phyloP scores from a whole-genome alignment of 92 coral and sea anemone species.

The Parazoanthus atlanticus region DNA sequence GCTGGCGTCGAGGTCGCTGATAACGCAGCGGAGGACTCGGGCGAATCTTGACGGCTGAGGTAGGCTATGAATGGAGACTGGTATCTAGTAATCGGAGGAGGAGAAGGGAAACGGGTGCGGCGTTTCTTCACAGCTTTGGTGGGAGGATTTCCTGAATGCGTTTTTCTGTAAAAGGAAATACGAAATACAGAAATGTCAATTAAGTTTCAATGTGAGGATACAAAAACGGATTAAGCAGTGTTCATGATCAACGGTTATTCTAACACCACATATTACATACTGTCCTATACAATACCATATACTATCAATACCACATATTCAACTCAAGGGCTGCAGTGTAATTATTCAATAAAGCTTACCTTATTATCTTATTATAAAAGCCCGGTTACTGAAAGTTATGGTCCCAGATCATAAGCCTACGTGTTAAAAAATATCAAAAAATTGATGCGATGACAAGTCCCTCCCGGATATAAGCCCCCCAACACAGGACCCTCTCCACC shows the following conservation, averaged over 20 bases:
- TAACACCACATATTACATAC: background rate
- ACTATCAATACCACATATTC: background rate
- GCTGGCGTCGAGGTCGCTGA: slow-evolving; percentile 35
- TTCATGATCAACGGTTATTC: background rate
- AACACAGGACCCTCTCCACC: no score
- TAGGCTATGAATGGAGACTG: slow-evolving; percentile 74
- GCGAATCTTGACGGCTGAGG: slow-evolving; percentile 58
- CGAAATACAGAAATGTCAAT: background rate
- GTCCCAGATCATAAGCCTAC: no score
- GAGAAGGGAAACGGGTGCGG: slow-evolving; percentile 65
- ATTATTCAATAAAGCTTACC: no score
- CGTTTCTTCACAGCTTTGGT: slow-evolving; percentile 59
- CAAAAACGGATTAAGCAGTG: background rate
- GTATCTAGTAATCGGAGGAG: slow-evolving; percentile 76
- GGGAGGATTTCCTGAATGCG: slow-evolving; percentile 23
- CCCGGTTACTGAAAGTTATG: no score
- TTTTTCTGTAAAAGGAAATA: slow-evolving; percentile 21
- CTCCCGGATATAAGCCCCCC: no score
- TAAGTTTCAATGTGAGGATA: background rate
- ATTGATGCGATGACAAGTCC: no score
- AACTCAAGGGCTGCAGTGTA: no score
- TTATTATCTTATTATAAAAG: no score
- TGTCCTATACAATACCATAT: no score
- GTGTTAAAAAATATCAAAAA: no score
- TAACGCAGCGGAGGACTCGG: slow-evolving; percentile 33